These are phyloP conservation scores for Myotis lucifugus DNA, from an alignment of 2,113 vertebrate genomes.

Conservation along the genomic window DNA sequence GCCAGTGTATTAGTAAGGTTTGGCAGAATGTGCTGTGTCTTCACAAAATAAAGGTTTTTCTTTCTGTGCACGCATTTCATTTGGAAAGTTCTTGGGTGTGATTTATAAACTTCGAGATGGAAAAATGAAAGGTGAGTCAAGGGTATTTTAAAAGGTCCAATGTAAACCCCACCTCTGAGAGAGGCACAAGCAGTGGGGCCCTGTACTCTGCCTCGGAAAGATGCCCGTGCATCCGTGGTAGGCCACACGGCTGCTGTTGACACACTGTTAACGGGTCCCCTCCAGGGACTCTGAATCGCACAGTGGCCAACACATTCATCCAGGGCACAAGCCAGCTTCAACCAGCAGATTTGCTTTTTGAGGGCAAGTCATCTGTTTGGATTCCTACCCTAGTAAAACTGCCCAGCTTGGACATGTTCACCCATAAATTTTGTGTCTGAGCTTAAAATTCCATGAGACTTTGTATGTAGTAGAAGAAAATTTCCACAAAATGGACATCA, in stretches of 20 bases:
- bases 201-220: not conserved
- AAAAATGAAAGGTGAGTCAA: not conserved
- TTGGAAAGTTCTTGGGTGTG: not conserved
- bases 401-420: not conserved
- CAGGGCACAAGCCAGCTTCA: not conserved
- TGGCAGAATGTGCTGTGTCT: slow-evolving; percentile 25
- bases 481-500: not conserved
- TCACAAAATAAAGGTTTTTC: slow-evolving; percentile 45
- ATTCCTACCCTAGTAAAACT: not conserved
- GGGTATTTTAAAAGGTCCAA: not conserved
- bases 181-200: not conserved
- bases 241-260: not conserved
- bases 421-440: not conserved
- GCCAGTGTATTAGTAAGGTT: not conserved
- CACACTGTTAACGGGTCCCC: not conserved
- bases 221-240: accelerated
- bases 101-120: slow-evolving; percentile 26
- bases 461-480: not conserved
- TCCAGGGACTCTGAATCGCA: not conserved
- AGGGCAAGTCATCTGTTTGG: not conserved
- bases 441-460: not conserved
- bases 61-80: slow-evolving; percentile 6
- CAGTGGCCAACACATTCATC: not conserved
- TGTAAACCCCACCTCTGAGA: not conserved
- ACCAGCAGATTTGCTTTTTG: not conserved